These are phyloP conservation scores for Leptinotarsa juncta DNA, from an alignment of 2,888 invertebrate genomes.

Conservation along the genomic window DNA sequence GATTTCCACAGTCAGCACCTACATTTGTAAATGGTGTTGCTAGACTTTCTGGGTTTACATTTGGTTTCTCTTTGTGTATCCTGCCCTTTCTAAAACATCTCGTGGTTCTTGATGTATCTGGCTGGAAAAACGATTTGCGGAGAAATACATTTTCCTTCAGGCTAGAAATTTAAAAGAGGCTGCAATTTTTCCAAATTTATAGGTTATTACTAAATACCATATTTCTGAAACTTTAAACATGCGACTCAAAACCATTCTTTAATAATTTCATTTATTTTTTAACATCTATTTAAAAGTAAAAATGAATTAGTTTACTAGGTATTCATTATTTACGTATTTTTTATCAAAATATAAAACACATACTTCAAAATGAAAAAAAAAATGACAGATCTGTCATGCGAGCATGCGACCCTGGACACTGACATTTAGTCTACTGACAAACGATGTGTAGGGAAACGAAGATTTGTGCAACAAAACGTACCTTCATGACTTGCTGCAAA, in stretches of 20 bases:
- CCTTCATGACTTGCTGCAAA: too few relatives aligned
- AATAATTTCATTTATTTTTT: slow-evolving; percentile 4
- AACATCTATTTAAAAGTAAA: not conserved
- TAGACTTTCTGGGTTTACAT: slow-evolving; percentile 56
- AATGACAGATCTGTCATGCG: too few relatives aligned
- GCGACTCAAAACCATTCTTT: slow-evolving; percentile 1
- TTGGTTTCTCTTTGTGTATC: slow-evolving; percentile 47
- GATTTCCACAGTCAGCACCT: slow-evolving; percentile 65
- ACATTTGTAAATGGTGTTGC: slow-evolving; percentile 65
- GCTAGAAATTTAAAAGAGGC: slow-evolving; percentile 26
- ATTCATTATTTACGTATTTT: slow-evolving; percentile 10
- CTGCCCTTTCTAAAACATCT: slow-evolving; percentile 52
- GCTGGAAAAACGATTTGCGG: slow-evolving; percentile 27
- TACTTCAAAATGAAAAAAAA: not conserved
- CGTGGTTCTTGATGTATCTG: slow-evolving; percentile 25
- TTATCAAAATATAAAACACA: not conserved
- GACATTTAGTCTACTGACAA: too few relatives aligned
- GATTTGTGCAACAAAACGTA: too few relatives aligned
- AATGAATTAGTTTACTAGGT: not conserved
- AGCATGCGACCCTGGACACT: too few relatives aligned
- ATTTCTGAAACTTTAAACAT: slow-evolving; percentile 19
- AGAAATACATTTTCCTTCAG: slow-evolving; percentile 40
- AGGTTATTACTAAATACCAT: slow-evolving; percentile 1
- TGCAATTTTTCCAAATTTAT: not conserved
- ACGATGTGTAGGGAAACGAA: too few relatives aligned